Percentiles rank a stretch among this genome's conserved stretches.
phyloP scores from a whole-genome alignment of 1,140 invertebrate species.

The Procambarus clarkii region DNA sequence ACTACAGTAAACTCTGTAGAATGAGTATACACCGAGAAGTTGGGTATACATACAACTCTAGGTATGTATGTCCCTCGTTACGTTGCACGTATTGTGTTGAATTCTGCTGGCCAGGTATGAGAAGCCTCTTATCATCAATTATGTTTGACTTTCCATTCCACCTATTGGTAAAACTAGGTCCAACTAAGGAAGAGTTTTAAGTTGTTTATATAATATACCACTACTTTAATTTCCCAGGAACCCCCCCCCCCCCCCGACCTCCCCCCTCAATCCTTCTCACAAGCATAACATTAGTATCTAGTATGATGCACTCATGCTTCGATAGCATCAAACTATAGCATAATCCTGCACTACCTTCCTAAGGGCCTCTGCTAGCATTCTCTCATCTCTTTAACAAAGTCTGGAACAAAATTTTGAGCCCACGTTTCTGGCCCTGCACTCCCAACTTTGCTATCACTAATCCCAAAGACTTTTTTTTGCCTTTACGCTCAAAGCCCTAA shows the following conservation, averaged over 20 bases:
- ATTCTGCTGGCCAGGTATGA: too few relatives aligned
- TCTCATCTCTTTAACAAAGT: conserved; percentile 7
- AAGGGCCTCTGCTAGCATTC: not conserved
- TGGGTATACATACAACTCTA: too few relatives aligned
- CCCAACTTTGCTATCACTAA: conserved; percentile 1
- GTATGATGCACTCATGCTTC: not conserved
- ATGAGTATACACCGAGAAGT: too few relatives aligned
- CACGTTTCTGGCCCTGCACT: not conserved
- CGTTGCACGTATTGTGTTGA: too few relatives aligned
- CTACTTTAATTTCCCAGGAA: not conserved
- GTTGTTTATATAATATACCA: not conserved
- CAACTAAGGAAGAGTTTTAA: too few relatives aligned
- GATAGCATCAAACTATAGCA: not conserved
- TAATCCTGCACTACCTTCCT: not conserved
- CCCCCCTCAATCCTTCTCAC: not conserved
- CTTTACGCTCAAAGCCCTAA: conserved; percentile 1
- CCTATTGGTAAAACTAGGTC: too few relatives aligned
- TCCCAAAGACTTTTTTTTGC: not conserved
- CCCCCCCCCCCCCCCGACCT: not conserved
- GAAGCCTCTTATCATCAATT: too few relatives aligned
- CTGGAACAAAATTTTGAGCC: not conserved
- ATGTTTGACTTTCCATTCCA: too few relatives aligned
- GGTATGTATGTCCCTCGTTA: too few relatives aligned
- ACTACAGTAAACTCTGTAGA: too few relatives aligned
- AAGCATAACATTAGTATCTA: not conserved